Conservation (phyloP, 2,113 vertebrate genomes). For the Apodemus sylvaticus region DNA sequence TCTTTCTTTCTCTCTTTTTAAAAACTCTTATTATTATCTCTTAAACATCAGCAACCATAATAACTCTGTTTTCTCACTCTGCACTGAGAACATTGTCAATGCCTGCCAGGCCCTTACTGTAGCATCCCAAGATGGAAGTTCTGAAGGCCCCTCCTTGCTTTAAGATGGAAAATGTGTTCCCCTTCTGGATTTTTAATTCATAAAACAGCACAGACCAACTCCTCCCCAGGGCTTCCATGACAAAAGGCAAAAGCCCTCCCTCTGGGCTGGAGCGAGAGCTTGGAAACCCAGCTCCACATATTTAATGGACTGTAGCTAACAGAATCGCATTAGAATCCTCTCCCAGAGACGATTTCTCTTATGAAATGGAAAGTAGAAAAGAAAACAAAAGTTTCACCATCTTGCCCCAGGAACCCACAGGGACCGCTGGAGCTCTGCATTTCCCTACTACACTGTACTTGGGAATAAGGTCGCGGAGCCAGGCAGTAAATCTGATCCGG, state of each 20-base stretch:
- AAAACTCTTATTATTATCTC: not conserved
- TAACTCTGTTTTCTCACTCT: not conserved
- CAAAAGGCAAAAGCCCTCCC: constrained; percentile 51
- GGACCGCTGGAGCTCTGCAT: constrained; percentile 56
- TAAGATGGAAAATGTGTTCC: constrained; percentile 28
- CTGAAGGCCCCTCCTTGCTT: constrained; percentile 1
- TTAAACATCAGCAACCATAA: not conserved
- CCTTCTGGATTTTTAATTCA: constrained; percentile 51
- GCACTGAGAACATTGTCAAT: not conserved
- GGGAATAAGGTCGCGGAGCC: constrained; percentile 67
- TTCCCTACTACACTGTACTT: constrained; percentile 63
- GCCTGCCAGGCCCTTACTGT: not conserved
- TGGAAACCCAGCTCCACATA: constrained; percentile 59
- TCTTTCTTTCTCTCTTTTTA: not conserved
- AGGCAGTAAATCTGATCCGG: constrained; percentile 77
- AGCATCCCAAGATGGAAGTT: not conserved
- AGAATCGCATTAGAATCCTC: constrained; percentile 68
- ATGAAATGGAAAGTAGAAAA: constrained; percentile 72
- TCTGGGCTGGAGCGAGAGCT: not conserved
- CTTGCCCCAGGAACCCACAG: constrained; percentile 46
- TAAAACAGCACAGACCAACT: not conserved
- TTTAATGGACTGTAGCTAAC: constrained; percentile 71
- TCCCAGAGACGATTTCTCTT: constrained; percentile 67
- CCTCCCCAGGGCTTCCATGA: constrained; percentile 34
- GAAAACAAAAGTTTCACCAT: constrained; percentile 60